Percentiles rank a stretch among this genome's conserved stretches.
phyloP scores from a whole-genome alignment of 2,113 vertebrate genomes.

The Melanerpes aurifrons region DNA sequence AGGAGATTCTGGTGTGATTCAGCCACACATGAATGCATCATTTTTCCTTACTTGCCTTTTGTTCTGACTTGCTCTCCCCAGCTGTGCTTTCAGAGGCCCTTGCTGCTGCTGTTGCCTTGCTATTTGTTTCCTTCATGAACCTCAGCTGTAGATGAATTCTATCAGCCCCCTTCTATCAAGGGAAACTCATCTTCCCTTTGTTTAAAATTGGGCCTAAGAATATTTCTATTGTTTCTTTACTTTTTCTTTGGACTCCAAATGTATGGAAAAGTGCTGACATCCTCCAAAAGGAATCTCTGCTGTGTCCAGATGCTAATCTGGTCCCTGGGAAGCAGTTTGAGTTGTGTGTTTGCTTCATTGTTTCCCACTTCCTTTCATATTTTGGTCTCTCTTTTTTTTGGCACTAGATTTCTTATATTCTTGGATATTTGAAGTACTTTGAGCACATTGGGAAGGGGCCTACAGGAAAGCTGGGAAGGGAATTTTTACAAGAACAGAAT shows the following conservation, averaged over 20 bases:
- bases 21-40: fast-evolving
- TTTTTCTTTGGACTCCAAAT: not conserved
- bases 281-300: not conserved
- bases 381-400: not conserved
- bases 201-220: not conserved
- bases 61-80: not conserved
- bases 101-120: not conserved
- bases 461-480: too few species aligned
- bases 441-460: too few species aligned
- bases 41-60: not conserved
- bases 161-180: not conserved
- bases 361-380: not conserved
- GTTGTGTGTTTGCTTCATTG: not conserved
- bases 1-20: not conserved
- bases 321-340: not conserved
- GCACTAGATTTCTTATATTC: not conserved
- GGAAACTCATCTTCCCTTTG: not conserved
- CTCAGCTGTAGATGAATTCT: not conserved
- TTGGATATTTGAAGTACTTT: not conserved
- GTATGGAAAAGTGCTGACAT: not conserved
- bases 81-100: not conserved
- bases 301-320: not conserved
- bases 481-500: too few species aligned
- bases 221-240: not conserved
- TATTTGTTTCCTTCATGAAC: not conserved